These are phyloP conservation scores for Sparus aurata DNA, from an alignment of 2,797 vertebrate genomes.

Conservation along the genomic window DNA sequence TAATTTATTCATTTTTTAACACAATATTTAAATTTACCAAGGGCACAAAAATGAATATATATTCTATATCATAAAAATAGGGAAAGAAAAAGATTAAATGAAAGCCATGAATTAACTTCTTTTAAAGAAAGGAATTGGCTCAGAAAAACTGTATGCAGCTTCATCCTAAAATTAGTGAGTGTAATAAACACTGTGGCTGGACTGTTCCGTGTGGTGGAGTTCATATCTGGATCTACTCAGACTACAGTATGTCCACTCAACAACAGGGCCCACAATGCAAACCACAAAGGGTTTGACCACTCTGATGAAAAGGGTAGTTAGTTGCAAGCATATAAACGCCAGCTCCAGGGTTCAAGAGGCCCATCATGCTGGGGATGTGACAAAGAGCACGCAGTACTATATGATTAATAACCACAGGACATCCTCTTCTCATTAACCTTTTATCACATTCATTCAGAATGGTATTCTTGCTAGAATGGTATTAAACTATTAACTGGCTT, in stretches of 20 bases:
- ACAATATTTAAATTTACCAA: not conserved
- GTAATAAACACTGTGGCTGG: not conserved
- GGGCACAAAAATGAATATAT: not conserved
- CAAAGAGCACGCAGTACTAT: conserved; percentile 23
- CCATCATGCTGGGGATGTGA: conserved; percentile 8
- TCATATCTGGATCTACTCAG: not conserved
- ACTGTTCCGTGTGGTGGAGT: not conserved
- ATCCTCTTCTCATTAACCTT: conserved; percentile 32
- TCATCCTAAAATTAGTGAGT: not conserved
- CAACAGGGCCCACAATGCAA: not conserved
- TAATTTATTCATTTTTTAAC: not conserved
- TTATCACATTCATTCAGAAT: conserved; percentile 43
- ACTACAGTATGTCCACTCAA: not conserved
- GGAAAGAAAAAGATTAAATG: not conserved
- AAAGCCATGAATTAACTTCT: not conserved
- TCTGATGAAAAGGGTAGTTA: not conserved
- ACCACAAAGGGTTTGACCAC: not conserved
- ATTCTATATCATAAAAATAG: too few species aligned
- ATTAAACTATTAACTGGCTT: not conserved
- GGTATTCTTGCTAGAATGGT: too few species aligned
- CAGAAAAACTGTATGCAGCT: not conserved
- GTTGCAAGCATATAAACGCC: not conserved
- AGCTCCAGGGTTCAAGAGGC: not conserved
- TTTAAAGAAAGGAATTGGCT: not conserved
- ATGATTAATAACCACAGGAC: conserved; percentile 27